Evolutionary conservation across 1,140 invertebrate species (phyloP), one percentile per base, ranked within the genome.

Genomic region (Watersipora subatra): DNA sequence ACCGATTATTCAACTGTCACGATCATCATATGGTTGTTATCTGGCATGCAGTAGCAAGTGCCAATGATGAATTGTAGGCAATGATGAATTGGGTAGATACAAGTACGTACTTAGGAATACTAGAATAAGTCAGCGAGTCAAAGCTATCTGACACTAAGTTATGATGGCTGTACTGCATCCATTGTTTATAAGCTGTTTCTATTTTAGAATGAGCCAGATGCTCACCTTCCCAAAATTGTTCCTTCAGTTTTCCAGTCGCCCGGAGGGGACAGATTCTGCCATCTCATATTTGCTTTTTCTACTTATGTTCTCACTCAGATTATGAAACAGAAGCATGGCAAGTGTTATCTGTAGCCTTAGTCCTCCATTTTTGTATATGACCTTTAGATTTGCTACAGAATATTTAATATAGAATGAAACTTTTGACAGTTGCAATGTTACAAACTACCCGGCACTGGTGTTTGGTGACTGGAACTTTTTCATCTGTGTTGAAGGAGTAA

Each of bases 191-290:
- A n/a, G n/a, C n/a, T n/a, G n/a, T n/a, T n/a, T n/a, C n/a, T n/a
- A n/a, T n/a, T n/a, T n/a, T 70, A 74, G 74, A 71, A 75, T 28
- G 73, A 76, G 28, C 57, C 67, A 19, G 72, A 73, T 26, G 63
- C 72, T 19, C 68, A 69, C 56, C 64, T 76, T 28, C 73, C 73
- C 2, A 56, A 71, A 25, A 70, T 76, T 25, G 69, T 68, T 63
- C 71, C 73, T 1, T 73, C 74, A 2, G 55, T 73, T 25, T 73
- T 76, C 34, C 58, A 74, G 66, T 73, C 73, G 2, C 74, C 74
- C 22, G 73, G 74, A 0, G 74, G 74, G 28, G 69, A 71, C 29
- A 73, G 71, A 64, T 76, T 75, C 66, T 72, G 68, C 62, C 67
- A 73, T 28, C 57, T 76, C 17, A 20, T 76, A 19, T 70, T 71